Base-by-base conservation (phyloP, 2,113 vertebrate genomes). In the Phocoena sinus region DNA sequence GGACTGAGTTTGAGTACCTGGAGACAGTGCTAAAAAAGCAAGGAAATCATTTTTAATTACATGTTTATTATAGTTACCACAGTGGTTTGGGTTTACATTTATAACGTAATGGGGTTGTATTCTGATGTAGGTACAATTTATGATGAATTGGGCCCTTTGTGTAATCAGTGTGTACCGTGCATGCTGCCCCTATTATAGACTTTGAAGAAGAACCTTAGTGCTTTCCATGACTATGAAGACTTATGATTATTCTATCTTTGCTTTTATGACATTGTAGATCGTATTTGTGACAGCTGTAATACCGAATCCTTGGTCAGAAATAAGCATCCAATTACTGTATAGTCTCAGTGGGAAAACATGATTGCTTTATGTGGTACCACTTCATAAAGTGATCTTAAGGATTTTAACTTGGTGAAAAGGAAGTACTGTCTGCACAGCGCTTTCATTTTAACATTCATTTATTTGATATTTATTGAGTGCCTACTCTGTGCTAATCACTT, bases 201-300 rank as follows among this genome's bases (percentile, higher is more conserved):
- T 74, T 92, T 89, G 70, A 88, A 96, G 36, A 84, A 71, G 70
- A 96, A 80, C n/a, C 47, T 93, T 26, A 96, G 25, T 87, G 41
- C 18, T 63, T 95, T 38, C 47, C 1, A 50, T 70, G 20, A 82
- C 74, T 95, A 38, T 95, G 91, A 93, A 71, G 44, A 53, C 56
- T 94, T 94, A 44, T 44, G 33, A 73, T 82, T 58, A 73, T 53
- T 94, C 96, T 56, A 26, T 89, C 63, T 93, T 95, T 87, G 70
- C 47, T 89, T 94, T 95, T 79, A 80, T 96, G 28, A 63, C 41
- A 79, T 33, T 68, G 4, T 85, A 88, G 80, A 53, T 87, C 38
- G 25, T 87, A 60, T 26, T 62, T 93, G 58, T 83, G 73, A 96
- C 25, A 70, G 28, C 50, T 87, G 0, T 85, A 63, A 77, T 56